Evolutionary conservation across 2,113 vertebrate species (phyloP), one percentile per base, ranked within the genome.

Genomic region (Hucho hucho): DNA sequence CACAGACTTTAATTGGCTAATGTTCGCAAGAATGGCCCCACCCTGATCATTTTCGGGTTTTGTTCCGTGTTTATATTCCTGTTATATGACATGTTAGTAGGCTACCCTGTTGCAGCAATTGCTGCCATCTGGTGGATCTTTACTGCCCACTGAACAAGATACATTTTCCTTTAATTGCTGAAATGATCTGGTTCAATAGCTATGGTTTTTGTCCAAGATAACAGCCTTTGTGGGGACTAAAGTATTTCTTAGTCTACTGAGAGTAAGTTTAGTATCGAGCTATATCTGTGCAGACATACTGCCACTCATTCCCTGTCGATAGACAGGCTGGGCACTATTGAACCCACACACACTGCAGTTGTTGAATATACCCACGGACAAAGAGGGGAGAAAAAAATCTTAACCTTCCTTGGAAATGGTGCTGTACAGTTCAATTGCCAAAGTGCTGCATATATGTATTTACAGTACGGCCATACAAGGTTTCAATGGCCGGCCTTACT

Each of bases 211-310:
- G 58, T 22, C 58, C n/a, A 22, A 16, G 20, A 61, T 61, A n/a
- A 61, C 9, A 22, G 7, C 58, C n/a, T 61, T 22, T 61, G 5
- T 22, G 58, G 4, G 58, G 16, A 18, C 25, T 26, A 16, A 5
- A 25, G n/a, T 1, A 3, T 7, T 61, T 22, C 18, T 56, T 43
- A 56, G 53, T 56, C 53, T 56, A 56, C 12, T 20, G 49, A 20
- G 49, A 6, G 49, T 37, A 29, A n/a, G n/a, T 9, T 49, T 63
- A 73, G 37, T 69, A 75, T 69, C 37, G 70, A 76, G 73, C 70
- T 65, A 63, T 78, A 75, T 79, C 72, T 43, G 2, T 32, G 66
- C 37, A 46, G 47, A 25, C 63, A 70, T 69, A 64, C 22, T 20
- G 28, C 65, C 18, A n/a, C 14, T 46, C 47, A 67, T 32, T 32